Percentiles rank a stretch among this genome's conserved stretches.
phyloP scores from a whole-genome alignment of 2,797 vertebrate genomes.

The Myripristis jacobus region DNA sequence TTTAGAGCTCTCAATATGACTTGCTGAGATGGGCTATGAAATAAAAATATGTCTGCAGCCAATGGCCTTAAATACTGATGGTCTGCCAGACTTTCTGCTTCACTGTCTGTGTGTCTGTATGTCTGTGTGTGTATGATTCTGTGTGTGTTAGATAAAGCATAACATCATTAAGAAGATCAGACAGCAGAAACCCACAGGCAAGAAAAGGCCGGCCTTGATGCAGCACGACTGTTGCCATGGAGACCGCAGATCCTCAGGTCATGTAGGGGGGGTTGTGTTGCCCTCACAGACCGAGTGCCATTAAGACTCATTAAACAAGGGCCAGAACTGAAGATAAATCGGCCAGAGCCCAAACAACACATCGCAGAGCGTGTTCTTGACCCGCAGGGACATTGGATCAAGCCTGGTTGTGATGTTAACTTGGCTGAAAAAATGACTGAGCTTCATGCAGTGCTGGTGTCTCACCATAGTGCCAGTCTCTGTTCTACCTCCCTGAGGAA shows the following conservation, averaged over 20 bases:
- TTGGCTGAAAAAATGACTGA: background rate
- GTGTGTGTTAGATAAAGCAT: constrained; percentile 45
- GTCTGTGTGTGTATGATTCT: constrained; percentile 5
- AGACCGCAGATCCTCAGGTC: constrained; percentile 65
- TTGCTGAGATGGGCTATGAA: constrained; percentile 9
- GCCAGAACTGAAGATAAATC: constrained; percentile 28
- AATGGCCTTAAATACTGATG: constrained; percentile 43
- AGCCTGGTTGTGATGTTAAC: constrained; percentile 11
- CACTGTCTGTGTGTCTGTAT: constrained; percentile 29
- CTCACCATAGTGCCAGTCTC: constrained; percentile 95
- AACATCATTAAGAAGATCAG: constrained; percentile 69
- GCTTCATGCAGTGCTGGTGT: background rate
- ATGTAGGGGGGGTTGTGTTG: constrained; percentile 44
- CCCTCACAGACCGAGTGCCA: constrained; percentile 50
- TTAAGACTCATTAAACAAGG: constrained; percentile 42
- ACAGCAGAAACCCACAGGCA: constrained; percentile 68
- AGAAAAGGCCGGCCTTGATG: constrained; percentile 58
- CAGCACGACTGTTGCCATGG: constrained; percentile 75
- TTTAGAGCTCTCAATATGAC: constrained; percentile 12
- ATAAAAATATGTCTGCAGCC: constrained; percentile 38
- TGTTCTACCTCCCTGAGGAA: constrained; percentile 98
- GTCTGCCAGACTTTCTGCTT: constrained; percentile 48
- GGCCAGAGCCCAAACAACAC: constrained; percentile 18
- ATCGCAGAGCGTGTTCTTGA: background rate
- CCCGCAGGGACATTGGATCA: background rate